Base-by-base conservation (phyloP, 2,797 vertebrate genomes). In the Epinephelus malabaricus region DNA sequence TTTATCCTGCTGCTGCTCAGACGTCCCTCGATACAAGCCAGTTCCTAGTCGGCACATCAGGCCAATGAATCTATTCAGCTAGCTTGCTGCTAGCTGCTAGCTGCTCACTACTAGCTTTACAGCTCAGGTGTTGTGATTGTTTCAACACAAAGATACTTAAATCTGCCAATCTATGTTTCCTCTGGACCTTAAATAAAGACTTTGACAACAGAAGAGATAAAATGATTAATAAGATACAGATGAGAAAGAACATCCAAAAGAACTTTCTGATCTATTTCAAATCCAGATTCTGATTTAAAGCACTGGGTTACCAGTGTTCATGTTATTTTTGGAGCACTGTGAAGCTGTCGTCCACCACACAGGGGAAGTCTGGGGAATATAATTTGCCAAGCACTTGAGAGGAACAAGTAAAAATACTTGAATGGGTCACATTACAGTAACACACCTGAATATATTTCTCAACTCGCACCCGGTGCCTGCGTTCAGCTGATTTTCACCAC, bases 341-440 rank as follows among this genome's bases (percentile, higher is more conserved):
- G 70, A 73, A 68, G 74, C 50, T 47, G 18, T 63, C 55, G 68
- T 54, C 50, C 5, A 8, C 47, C 50, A 53, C 30, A 50, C 59
- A 17, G 50, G 38, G 34, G 53, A 46, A 64, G 47, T 63, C 51
- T 55, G 46, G 27, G 27, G 82, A 77, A 83, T 85, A 51, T 55
- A 58, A 86, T 87, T 70, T 76, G 55, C 70, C 11, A 27, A 51
- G 68, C 58, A 60, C 83, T 80, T 71, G 1, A 10, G 79, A 75
- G 74, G 40, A 74, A 47, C 53, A 18, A 11, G 59, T 21, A 67
- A 78, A 76, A 79, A 76, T 78, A 81, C 76, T 77, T 34, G 56
- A 81, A 79, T 40, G 67, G 72, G 58, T 78, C 73, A 76, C 53
- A 45, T 80, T 82, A 78, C 55, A 62, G 30, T 7, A 56, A 60